Percentiles rank a stretch among this genome's conserved stretches.
Evolutionary conservation across 1,140 invertebrate genomes (phyloP).

Genomic region (Pseudomyrmex dendroicus): DNA sequence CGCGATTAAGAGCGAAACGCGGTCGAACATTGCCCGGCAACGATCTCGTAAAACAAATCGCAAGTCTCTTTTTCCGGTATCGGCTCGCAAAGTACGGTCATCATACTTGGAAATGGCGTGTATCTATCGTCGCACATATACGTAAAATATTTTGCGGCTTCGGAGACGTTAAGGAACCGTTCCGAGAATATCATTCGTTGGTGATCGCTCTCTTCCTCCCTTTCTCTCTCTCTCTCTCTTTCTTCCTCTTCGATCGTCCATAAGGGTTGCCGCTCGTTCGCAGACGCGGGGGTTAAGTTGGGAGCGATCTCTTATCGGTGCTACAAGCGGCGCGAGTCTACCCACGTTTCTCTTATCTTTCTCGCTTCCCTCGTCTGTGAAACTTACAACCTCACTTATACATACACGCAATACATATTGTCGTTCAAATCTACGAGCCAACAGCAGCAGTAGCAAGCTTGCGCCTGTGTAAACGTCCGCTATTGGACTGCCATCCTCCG

Average conservation of each 20-base stretch:
- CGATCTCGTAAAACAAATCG: conserved; percentile 59
- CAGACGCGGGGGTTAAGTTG: conserved; percentile 76
- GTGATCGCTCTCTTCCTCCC: conserved; percentile 2
- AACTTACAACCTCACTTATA: conserved; percentile 69
- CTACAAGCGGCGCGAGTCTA: conserved; percentile 77
- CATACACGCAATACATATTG: conserved; percentile 73
- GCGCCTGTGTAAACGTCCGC: conserved; percentile 40
- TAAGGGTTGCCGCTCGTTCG: conserved; percentile 65
- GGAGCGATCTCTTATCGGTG: conserved; percentile 79
- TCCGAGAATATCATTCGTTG: conserved; percentile 55
- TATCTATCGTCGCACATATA: conserved; percentile 52
- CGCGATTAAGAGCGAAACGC: conserved; percentile 11
- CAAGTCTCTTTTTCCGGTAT: conserved; percentile 55
- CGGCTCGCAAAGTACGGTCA: conserved; percentile 45
- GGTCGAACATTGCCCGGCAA: conserved; percentile 13
- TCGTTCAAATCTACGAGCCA: conserved; percentile 67
- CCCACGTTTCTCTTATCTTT: conserved; percentile 82
- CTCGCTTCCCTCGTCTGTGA: conserved; percentile 60
- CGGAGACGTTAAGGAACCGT: conserved; percentile 39
- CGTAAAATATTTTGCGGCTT: conserved; percentile 50
- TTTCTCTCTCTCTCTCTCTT: not conserved
- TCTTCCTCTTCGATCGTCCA: not conserved
- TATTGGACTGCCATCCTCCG: conserved; percentile 51
- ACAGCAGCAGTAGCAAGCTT: conserved; percentile 11
- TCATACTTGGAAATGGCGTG: conserved; percentile 52